phyloP scores from a whole-genome alignment of 2,888 invertebrate species.

The Tiphia femorata region DNA sequence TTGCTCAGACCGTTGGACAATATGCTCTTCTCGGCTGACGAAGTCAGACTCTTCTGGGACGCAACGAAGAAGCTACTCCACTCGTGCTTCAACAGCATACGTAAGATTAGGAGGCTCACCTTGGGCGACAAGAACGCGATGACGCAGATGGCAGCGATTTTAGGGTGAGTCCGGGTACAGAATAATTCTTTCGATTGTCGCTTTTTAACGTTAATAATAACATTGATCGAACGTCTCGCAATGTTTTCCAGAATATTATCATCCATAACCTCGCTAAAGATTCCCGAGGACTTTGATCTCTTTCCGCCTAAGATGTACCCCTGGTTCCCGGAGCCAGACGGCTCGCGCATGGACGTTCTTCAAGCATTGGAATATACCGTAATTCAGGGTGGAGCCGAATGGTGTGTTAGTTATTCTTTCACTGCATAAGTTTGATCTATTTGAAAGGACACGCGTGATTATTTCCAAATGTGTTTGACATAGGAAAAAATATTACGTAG shows the following conservation, averaged over 20 bases:
- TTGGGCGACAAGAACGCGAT: constrained; percentile 80
- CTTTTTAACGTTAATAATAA: neutral
- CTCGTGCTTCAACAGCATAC: constrained; percentile 80
- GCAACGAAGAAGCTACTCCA: constrained; percentile 82
- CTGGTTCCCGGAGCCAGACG: constrained; percentile 70
- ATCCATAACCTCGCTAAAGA: constrained; percentile 74
- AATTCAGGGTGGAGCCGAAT: constrained; percentile 81
- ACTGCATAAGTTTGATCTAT: neutral
- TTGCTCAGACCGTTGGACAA: constrained; percentile 78
- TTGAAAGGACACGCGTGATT: too few species aligned
- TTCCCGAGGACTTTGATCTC: constrained; percentile 76
- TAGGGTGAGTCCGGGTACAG: constrained; percentile 66
- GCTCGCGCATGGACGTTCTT: constrained; percentile 70
- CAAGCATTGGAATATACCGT: constrained; percentile 79
- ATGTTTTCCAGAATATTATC: constrained; percentile 74
- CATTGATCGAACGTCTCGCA: too few species aligned
- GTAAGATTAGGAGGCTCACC: constrained; percentile 82
- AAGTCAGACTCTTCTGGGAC: constrained; percentile 84
- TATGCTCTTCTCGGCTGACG: constrained; percentile 73
- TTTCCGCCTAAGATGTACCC: constrained; percentile 80
- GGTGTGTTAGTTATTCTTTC: constrained; percentile 68
- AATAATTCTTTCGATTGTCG: neutral
- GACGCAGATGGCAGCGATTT: constrained; percentile 79
- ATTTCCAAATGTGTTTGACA: too few species aligned
- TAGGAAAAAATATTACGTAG: too few species aligned